Base-by-base conservation (phyloP, 2,888 invertebrate genomes). In the Theodoxus fluviatilis region DNA sequence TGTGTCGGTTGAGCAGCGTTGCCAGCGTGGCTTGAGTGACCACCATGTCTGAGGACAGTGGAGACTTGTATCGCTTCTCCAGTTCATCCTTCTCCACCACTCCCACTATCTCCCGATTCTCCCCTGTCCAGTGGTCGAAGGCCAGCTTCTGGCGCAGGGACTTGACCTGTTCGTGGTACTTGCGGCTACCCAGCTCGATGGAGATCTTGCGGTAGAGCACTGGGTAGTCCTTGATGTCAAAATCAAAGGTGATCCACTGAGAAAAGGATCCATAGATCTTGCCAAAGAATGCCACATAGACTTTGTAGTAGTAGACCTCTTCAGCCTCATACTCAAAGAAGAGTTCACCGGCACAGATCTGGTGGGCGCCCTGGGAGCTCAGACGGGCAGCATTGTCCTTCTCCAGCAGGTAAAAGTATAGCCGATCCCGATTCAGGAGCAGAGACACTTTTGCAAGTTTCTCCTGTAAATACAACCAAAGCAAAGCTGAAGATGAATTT, bases 201-300 rank as follows among this genome's bases (percentile, higher is more conserved):
- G 77, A 76, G n/a, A 86, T 72, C 68, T 84, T 84, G 22, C 78
- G 70, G 15, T 80, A 76, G 4, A 84, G 67, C 1, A 81, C 83
- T 1, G 85, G 85, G n/a, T n/a, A n/a, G n/a, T n/a, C n/a, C 9
- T 77, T 74, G 1, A 47, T 52, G 33, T 83, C 84, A 73, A 86
- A 85, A 77, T 85, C 85, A 75, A 86, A 83, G n/a, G 81, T 75
- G 25, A 86, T 76, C 82, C 83, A 82, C 71, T 84, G 83, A 47
- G 73, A 81, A 75, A 85, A 86, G 18, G 84, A 84, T 1, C 86
- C 86, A 74, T 83, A 85, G 80, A 84, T 83, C 31, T 81, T 72
- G 9, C 71, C 76, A 38, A 57, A 70, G 68, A 76, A 76, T 38
- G 55, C 22, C 55, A 67, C 31, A 18, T 37, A 31, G 3, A 76